Conservation (phyloP, 2,888 invertebrate species). For the Cartodere bifasciata region DNA sequence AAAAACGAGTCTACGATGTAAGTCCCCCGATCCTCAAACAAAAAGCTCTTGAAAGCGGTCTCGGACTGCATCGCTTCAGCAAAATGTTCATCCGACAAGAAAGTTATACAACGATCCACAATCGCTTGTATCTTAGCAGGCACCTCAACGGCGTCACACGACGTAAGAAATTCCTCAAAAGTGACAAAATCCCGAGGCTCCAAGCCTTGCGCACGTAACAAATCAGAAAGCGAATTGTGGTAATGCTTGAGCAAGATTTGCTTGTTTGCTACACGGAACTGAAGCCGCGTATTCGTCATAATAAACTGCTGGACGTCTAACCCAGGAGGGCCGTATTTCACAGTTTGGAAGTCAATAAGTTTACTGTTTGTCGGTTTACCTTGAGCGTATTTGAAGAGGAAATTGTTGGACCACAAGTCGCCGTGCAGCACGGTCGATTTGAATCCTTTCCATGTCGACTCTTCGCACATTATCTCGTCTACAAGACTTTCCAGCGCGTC, state of each 20-base stretch:
- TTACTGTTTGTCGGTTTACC: slow-evolving; percentile 15
- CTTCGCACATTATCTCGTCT: neutral
- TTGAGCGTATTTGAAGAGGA: slow-evolving; percentile 21
- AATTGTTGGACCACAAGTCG: slow-evolving; percentile 28
- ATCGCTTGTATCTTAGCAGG: slow-evolving; percentile 20
- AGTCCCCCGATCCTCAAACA: slow-evolving; percentile 22
- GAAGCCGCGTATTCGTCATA: slow-evolving; percentile 21
- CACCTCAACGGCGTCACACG: slow-evolving; percentile 16
- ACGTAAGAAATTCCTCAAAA: slow-evolving; percentile 15
- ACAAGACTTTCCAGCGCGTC: slow-evolving; percentile 13
- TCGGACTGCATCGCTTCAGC: slow-evolving; percentile 15
- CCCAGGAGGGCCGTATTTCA: slow-evolving; percentile 23
- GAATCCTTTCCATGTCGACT: slow-evolving; percentile 8
- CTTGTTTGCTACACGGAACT: slow-evolving; percentile 19
- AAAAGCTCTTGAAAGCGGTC: slow-evolving; percentile 18
- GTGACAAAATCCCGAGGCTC: slow-evolving; percentile 14
- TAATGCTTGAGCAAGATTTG: slow-evolving; percentile 22
- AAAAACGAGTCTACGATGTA: slow-evolving; percentile 18
- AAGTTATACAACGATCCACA: slow-evolving; percentile 22
- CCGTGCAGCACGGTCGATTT: slow-evolving; percentile 22
- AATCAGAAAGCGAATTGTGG: slow-evolving; percentile 18
- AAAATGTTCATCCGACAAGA: slow-evolving; percentile 18
- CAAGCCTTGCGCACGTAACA: slow-evolving; percentile 14
- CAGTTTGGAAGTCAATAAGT: slow-evolving; percentile 26
- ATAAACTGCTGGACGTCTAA: slow-evolving; percentile 24